Evolutionary conservation across 2,113 vertebrate genomes (phyloP).

Genomic region (Lathamus discolor): DNA sequence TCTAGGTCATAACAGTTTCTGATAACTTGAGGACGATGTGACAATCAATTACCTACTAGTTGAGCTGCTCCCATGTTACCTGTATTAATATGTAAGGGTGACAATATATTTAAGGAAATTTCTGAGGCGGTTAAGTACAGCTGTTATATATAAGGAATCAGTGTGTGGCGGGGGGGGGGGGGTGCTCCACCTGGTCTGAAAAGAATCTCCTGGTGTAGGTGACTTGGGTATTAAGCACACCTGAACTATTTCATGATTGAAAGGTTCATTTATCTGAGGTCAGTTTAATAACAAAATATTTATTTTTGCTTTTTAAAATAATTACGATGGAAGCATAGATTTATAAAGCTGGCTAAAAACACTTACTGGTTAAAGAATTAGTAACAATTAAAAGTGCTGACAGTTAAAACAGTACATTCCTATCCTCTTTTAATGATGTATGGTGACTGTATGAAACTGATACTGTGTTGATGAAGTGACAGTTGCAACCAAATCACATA

Average conservation of each 20-base stretch:
- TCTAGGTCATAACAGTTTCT: neutral
- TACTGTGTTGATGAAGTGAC: neutral
- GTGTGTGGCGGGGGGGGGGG: neutral
- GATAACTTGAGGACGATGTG: neutral
- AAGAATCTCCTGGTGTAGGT: neutral
- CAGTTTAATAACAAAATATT: conserved; percentile 33
- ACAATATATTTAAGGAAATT: neutral
- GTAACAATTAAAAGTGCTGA: neutral
- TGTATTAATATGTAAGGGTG: neutral
- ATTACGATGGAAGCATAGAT: neutral
- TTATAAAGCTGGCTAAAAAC: neutral
- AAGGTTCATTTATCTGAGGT: conserved; percentile 1
- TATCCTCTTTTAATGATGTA: neutral
- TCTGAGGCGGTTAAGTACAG: neutral
- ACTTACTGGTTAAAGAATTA: neutral
- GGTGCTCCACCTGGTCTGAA: neutral
- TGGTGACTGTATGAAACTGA: neutral
- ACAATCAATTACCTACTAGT: neutral
- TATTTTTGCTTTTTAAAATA: conserved; percentile 30
- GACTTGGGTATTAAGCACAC: neutral
- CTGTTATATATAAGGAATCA: neutral
- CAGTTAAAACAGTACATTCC: neutral
- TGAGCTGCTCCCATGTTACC: neutral
- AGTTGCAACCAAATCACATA: neutral
- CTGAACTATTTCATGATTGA: neutral